phyloP scores from a whole-genome alignment of 2,888 invertebrate species.

The Noctua pronuba region DNA sequence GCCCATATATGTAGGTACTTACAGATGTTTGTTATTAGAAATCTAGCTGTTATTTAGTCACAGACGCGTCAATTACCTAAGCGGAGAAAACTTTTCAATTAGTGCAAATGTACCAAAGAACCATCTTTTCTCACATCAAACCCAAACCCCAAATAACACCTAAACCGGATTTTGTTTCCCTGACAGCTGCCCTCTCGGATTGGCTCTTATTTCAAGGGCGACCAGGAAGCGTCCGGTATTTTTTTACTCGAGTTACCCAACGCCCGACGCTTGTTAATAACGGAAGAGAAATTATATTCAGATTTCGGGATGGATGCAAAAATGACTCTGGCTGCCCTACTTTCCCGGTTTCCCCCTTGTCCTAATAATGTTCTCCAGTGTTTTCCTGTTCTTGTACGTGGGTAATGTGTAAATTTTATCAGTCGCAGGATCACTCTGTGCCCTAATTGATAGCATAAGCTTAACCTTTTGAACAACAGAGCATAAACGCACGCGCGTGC shows the following conservation, averaged over 20 bases:
- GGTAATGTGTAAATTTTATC: not conserved
- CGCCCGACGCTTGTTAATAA: not conserved
- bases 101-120: slow-evolving; percentile 6
- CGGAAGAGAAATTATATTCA: not conserved
- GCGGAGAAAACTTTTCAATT: slow-evolving; percentile 18
- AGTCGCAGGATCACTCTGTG: not conserved
- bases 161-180: not conserved
- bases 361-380: not conserved
- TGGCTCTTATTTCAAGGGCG: slow-evolving; percentile 30
- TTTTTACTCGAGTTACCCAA: not conserved
- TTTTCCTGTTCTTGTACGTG: not conserved
- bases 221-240: not conserved
- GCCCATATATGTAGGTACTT: not conserved
- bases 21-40: slow-evolving; percentile 27
- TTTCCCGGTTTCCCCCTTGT: not conserved
- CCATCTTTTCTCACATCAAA: not conserved
- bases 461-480: too few relatives aligned
- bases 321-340: not conserved
- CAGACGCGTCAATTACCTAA: slow-evolving; percentile 9
- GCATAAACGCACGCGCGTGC: too few relatives aligned
- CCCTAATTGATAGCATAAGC: not conserved
- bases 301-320: not conserved
- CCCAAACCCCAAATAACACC: slow-evolving; percentile 4
- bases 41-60: not conserved
- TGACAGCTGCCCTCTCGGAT: not conserved